These are phyloP conservation scores for Myotis daubentonii DNA, from an alignment of 2,797 vertebrate genomes.

Conservation along the genomic window DNA sequence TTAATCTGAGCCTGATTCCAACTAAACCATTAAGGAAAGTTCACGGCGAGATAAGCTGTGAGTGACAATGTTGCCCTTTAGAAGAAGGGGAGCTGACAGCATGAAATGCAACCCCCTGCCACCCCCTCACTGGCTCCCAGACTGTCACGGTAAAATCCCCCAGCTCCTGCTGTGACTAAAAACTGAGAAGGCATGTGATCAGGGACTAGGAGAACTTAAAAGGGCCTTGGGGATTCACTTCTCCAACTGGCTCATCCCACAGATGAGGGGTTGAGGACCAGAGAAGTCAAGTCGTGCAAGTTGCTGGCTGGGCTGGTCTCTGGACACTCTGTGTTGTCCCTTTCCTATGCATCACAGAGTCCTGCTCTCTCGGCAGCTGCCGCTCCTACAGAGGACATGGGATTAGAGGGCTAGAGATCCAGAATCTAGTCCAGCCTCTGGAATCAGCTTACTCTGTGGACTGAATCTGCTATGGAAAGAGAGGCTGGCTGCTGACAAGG, in stretches of 20 bases:
- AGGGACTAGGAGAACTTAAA: neutral
- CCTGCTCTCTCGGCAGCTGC: neutral
- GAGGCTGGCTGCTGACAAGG: neutral
- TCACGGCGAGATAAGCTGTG: slow-evolving; percentile 61
- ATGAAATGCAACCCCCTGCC: slow-evolving; percentile 45
- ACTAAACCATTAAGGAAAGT: slow-evolving; percentile 64
- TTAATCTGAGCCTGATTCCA: slow-evolving; percentile 60
- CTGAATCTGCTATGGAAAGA: neutral
- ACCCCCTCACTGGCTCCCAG: slow-evolving; percentile 5
- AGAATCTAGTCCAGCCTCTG: neutral
- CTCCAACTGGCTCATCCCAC: neutral
- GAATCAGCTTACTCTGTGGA: neutral
- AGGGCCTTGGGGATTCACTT: neutral
- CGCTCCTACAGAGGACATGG: neutral
- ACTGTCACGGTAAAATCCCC: slow-evolving; percentile 44
- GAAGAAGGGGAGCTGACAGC: slow-evolving; percentile 60
- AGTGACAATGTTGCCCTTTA: slow-evolving; percentile 67
- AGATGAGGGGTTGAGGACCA: neutral
- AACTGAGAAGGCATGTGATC: neutral
- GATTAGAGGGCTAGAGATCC: neutral
- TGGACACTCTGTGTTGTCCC: too few relatives aligned
- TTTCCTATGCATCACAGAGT: neutral
- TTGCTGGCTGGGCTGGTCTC: neutral
- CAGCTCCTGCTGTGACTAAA: slow-evolving; percentile 46
- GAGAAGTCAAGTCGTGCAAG: neutral